Evolutionary conservation across 2,113 vertebrate genomes (phyloP).

Genomic region (Protomyctophum bolini): DNA sequence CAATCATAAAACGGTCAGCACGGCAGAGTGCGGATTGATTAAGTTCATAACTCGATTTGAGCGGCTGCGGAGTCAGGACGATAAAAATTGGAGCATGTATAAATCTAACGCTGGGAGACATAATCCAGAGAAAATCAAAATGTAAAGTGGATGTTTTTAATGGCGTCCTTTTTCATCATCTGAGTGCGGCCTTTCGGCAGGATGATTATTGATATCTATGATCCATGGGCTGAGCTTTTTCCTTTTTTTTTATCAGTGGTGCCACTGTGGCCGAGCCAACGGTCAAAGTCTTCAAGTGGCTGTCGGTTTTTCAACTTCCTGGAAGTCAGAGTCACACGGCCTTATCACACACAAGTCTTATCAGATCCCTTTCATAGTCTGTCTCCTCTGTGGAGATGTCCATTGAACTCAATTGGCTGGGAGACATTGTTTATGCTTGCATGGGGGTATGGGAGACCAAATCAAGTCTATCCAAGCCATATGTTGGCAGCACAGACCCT

Average conservation of each 20-base stretch:
- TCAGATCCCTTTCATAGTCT: constrained; percentile 17
- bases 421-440: constrained; percentile 47
- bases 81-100: constrained; percentile 73
- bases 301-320: constrained; percentile 21
- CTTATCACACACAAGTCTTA: constrained; percentile 22
- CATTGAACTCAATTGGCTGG: constrained; percentile 18
- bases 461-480: constrained; percentile 47
- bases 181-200: constrained; percentile 51
- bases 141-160: constrained; percentile 73
- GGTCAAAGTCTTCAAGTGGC: constrained; percentile 10
- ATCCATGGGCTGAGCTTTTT: constrained; percentile 19
- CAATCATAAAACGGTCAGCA: constrained; percentile 76
- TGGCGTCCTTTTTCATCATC: constrained; percentile 63
- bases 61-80: constrained; percentile 43
- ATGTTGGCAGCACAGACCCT: constrained; percentile 41
- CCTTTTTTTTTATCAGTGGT: constrained; percentile 23
- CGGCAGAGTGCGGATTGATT: constrained; percentile 69
- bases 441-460: constrained; percentile 25
- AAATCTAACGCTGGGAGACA: constrained; percentile 65
- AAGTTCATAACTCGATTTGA: constrained; percentile 78
- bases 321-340: constrained; percentile 20
- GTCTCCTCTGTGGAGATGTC: constrained; percentile 5
- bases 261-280: background rate
- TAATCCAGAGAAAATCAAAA: constrained; percentile 75
- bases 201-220: constrained; percentile 59